These are phyloP conservation scores for Ptychodera flava DNA, from an alignment of 35 echinoderm and acorn worm species.

Conservation along the genomic window DNA sequence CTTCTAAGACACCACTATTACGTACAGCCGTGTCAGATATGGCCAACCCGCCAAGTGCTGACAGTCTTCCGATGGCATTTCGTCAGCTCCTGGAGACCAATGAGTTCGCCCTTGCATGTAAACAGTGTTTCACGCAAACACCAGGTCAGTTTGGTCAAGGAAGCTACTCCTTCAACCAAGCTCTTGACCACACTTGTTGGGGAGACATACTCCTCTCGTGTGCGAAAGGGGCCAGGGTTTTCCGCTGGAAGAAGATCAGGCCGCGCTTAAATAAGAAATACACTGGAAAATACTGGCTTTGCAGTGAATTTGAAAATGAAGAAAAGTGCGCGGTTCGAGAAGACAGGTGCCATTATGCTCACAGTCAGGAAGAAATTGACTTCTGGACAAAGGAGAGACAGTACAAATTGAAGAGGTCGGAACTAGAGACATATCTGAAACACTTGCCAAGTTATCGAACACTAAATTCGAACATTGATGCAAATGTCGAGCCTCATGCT, in stretches of 20 bases:
- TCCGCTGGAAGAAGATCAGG: not conserved
- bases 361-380: constrained; percentile 52
- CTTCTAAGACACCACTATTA: too few species aligned
- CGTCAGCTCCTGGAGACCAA: too few species aligned
- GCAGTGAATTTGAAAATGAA: not conserved
- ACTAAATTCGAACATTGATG: too few species aligned
- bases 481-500: too few species aligned
- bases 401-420: not conserved
- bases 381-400: constrained; percentile 36
- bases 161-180: constrained; percentile 16
- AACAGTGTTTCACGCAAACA: constrained; percentile 37
- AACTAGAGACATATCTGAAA: not conserved
- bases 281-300: not conserved
- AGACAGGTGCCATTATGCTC: constrained; percentile 69
- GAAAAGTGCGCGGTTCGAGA: not conserved
- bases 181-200: constrained; percentile 33
- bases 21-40: too few species aligned
- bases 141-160: constrained; percentile 29
- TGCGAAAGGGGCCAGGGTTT: not conserved
- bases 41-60: too few species aligned
- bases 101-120: constrained; percentile 51
- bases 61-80: too few species aligned
- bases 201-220: constrained; percentile 44
- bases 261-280: not conserved
- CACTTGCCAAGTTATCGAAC: too few species aligned